These are phyloP conservation scores for Rousettus madagascariensis DNA, from an alignment of 2,797 vertebrate species.

Conservation along the genomic window DNA sequence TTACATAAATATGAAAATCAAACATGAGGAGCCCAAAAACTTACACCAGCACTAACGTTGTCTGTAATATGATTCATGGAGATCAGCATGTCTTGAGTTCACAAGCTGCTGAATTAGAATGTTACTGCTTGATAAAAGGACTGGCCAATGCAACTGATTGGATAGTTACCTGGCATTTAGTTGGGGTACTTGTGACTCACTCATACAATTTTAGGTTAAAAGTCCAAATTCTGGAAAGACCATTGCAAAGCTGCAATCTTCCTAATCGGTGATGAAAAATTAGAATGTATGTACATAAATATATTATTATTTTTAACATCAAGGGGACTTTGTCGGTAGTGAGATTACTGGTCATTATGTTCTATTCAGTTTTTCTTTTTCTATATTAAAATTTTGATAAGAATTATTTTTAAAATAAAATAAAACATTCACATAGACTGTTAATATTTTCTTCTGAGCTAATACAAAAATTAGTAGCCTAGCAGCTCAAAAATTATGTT, in stretches of 20 bases:
- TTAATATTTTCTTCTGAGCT: neutral
- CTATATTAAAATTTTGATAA: slow-evolving; percentile 2
- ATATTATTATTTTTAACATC: neutral
- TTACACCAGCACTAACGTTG: neutral
- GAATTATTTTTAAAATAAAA: slow-evolving; percentile 40
- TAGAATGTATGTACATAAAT: neutral
- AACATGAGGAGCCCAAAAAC: neutral
- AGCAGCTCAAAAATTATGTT: neutral
- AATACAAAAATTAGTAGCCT: neutral
- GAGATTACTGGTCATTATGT: neutral
- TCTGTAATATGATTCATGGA: neutral
- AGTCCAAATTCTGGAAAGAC: slow-evolving; percentile 29
- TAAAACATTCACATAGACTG: neutral
- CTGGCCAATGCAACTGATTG: neutral
- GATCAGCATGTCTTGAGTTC: neutral
- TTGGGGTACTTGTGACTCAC: neutral
- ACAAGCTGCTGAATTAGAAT: neutral
- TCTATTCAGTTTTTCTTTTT: neutral
- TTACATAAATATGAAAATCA: neutral
- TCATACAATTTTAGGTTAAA: neutral
- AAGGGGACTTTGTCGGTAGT: neutral
- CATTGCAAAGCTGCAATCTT: neutral
- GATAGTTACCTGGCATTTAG: neutral
- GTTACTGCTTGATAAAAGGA: neutral
- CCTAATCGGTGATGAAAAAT: neutral